Evolutionary conservation across 2,888 invertebrate species (phyloP), one percentile per base, ranked within the genome.

Genomic region (Tubulanus polymorphus): DNA sequence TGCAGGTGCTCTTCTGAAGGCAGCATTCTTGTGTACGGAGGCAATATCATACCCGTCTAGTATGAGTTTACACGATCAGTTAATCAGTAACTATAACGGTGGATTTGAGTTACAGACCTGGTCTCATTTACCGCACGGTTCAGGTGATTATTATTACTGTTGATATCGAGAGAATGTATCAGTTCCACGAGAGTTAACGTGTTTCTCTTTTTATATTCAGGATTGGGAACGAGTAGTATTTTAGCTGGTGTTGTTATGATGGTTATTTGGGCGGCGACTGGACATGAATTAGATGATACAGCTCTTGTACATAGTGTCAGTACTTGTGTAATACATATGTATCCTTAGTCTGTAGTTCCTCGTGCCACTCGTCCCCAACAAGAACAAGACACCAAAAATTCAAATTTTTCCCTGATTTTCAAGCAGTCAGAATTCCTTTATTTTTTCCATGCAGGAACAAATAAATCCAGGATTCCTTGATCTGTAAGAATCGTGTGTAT

Each of bases 141-240:
- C 82, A 58, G 82, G 81, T 75, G 52, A 25, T 55, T 48, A 20
- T n/a, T 32, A 10, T 12, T 32, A 12, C 35, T 32, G 10, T 32
- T 10, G 10, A 32, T n/a, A 32, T 32, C n/a, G 35, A 12, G n/a
- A n/a, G n/a, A n/a, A n/a, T n/a, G n/a, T n/a, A n/a, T n/a, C n/a
- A n/a, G n/a, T n/a, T n/a, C n/a, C n/a, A n/a, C n/a, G n/a, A n/a
- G n/a, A n/a, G n/a, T n/a, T n/a, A n/a, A n/a, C n/a, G n/a, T n/a
- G n/a, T n/a, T n/a, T n/a, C n/a, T n/a, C n/a, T 32, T 32, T n/a
- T 30, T 45, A 23, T 37, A 57, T 59, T 45, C 54, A 78, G 82
- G 83, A 3, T 70, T 84, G 59, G 84, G 84, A 6, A 83, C 83
- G n/a, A 83, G 83, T 67, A 83, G 83, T 60, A 83, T 84, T 54